Percentiles rank a stretch among this genome's conserved stretches.
Evolutionary conservation across 2,888 invertebrate species (phyloP).

Genomic region (Rhyacophila evoluta): DNA sequence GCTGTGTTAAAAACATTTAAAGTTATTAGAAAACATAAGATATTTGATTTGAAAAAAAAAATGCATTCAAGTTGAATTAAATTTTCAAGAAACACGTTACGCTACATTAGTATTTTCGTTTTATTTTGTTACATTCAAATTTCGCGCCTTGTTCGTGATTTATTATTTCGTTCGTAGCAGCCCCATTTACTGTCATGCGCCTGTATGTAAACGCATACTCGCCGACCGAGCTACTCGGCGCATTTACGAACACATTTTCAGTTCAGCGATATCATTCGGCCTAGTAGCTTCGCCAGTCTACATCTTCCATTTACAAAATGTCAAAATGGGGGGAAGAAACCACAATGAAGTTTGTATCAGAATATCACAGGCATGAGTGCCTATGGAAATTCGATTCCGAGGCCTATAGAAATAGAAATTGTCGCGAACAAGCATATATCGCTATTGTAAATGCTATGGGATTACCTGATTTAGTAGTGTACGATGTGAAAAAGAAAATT

Average conservation of each 20-base stretch:
- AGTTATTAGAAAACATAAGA: no score
- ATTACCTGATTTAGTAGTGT: background rate
- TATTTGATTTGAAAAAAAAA: no score
- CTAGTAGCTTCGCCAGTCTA: slow-evolving; percentile 3
- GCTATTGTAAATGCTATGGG: background rate
- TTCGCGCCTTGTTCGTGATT: background rate
- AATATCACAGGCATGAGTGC: slow-evolving; percentile 14
- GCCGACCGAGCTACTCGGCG: slow-evolving; percentile 13
- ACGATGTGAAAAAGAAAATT: slow-evolving; percentile 20
- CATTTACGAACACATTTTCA: background rate
- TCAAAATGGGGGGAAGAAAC: slow-evolving; percentile 5
- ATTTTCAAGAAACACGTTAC: background rate
- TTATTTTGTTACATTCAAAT: background rate
- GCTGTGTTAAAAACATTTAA: no score
- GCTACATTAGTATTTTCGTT: no score
- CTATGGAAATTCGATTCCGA: background rate
- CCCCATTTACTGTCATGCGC: background rate
- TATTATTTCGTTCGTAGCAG: background rate
- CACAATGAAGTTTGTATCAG: slow-evolving; percentile 1
- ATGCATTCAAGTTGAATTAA: no score
- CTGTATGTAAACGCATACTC: background rate
- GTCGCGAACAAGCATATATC: background rate
- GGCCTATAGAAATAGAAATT: slow-evolving; percentile 1
- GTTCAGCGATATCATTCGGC: background rate
- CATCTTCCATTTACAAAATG: background rate